A percentile compares a stretch with the other conserved stretches of the same genome.
Evolutionary conservation across 1,140 invertebrate genomes (phyloP).

Genomic region (Matsumurasca onukii): DNA sequence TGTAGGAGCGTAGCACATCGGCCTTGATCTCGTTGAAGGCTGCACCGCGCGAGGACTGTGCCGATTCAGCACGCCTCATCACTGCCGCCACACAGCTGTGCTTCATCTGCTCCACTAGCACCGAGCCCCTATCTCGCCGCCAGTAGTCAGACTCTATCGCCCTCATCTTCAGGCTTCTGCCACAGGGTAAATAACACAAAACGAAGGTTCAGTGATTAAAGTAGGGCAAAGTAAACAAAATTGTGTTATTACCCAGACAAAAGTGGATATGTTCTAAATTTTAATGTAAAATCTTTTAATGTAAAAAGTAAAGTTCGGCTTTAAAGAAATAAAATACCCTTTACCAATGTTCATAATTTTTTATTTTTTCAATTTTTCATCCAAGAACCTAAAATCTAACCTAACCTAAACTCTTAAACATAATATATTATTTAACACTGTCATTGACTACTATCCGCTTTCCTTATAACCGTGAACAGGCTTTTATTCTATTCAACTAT

Average conservation of each 20-base stretch:
- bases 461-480: too few relatives aligned
- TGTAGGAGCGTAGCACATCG: slow-evolving; percentile 66
- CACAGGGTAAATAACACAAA: background rate
- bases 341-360: too few relatives aligned
- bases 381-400: too few relatives aligned
- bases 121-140: slow-evolving; percentile 72
- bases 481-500: too few relatives aligned
- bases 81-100: slow-evolving; percentile 64
- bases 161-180: slow-evolving; percentile 59
- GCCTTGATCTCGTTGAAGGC: slow-evolving; percentile 56
- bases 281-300: slow-evolving; percentile 5
- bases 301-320: too few relatives aligned
- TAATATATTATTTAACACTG: too few relatives aligned
- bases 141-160: slow-evolving; percentile 82
- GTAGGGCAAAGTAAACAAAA: background rate
- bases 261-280: slow-evolving; percentile 16
- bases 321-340: too few relatives aligned
- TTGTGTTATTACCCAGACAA: background rate
- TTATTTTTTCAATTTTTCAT: too few relatives aligned
- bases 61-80: slow-evolving; percentile 54
- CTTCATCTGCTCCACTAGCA: slow-evolving; percentile 78
- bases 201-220: background rate
- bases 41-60: slow-evolving; percentile 51
- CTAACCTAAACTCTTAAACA: too few relatives aligned
- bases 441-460: too few relatives aligned